phyloP scores from a whole-genome alignment of 2,797 vertebrate species.

The Chaetodon trifasciatus region DNA sequence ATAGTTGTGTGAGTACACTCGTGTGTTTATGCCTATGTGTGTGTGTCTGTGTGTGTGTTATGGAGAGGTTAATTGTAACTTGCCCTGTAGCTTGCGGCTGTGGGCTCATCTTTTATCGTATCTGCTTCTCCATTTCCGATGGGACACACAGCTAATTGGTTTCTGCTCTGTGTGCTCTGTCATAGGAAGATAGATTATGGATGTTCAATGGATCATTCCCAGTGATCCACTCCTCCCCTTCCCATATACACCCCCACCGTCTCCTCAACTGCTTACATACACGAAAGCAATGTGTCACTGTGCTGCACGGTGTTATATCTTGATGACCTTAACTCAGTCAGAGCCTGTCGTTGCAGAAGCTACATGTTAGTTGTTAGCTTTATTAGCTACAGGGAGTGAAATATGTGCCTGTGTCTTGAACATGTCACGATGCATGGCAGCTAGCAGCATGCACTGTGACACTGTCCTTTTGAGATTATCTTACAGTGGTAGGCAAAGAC shows the following conservation, averaged over 20 bases:
- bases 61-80: slow-evolving; percentile 78
- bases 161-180: slow-evolving; percentile 69
- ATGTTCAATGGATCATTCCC: slow-evolving; percentile 59
- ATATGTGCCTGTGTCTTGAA: slow-evolving; percentile 22
- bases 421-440: slow-evolving; percentile 53
- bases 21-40: slow-evolving; percentile 5
- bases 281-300: background rate
- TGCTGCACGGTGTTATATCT: background rate
- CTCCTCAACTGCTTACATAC: slow-evolving; percentile 9
- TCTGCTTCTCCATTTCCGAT: slow-evolving; percentile 77
- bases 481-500: slow-evolving; percentile 40
- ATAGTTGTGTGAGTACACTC: slow-evolving; percentile 6
- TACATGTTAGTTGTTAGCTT: slow-evolving; percentile 32
- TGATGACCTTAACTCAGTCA: background rate
- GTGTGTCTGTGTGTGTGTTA: slow-evolving; percentile 38
- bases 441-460: slow-evolving; percentile 37
- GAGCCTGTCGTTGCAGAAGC: slow-evolving; percentile 12
- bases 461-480: slow-evolving; percentile 48
- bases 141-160: slow-evolving; percentile 79
- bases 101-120: slow-evolving; percentile 72
- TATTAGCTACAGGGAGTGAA: slow-evolving; percentile 33
- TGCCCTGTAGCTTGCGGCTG: slow-evolving; percentile 72
- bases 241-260: slow-evolving; percentile 18
- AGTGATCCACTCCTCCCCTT: slow-evolving; percentile 30
- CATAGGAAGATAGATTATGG: slow-evolving; percentile 76